Conservation (phyloP, 2,888 invertebrate genomes). For the Torymus tubicola region DNA sequence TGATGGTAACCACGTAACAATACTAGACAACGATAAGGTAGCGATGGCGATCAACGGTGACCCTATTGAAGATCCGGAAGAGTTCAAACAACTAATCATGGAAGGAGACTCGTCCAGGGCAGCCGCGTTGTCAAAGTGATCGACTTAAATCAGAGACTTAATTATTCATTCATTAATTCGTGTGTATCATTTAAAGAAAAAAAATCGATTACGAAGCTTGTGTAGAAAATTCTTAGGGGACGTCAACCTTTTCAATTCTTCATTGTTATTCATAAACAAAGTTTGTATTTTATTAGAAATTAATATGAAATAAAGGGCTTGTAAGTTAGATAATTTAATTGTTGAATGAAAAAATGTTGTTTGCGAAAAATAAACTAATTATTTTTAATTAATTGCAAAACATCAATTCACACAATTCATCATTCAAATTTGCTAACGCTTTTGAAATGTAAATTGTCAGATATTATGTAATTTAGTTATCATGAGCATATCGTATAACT, state of each 20-base stretch:
- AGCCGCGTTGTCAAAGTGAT: neutral
- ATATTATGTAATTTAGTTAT: too few relatives aligned
- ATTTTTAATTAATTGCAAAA: too few relatives aligned
- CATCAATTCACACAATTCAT: too few relatives aligned
- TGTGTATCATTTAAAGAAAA: too few relatives aligned
- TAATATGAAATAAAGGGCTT: too few relatives aligned
- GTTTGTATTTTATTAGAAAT: too few relatives aligned
- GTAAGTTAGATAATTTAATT: too few relatives aligned
- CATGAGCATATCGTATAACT: too few relatives aligned
- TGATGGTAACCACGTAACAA: slow-evolving; percentile 86
- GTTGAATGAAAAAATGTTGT: too few relatives aligned
- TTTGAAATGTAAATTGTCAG: slow-evolving; percentile 1
- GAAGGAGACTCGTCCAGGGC: slow-evolving; percentile 38
- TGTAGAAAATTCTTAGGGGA: neutral
- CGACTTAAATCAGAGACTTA: neutral
- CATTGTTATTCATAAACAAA: too few relatives aligned
- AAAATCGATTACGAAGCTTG: neutral
- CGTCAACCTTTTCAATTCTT: too few relatives aligned
- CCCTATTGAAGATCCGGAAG: slow-evolving; percentile 66
- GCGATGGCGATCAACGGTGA: slow-evolving; percentile 75
- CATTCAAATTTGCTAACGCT: neutral
- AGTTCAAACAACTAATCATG: slow-evolving; percentile 66
- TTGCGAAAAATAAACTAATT: too few relatives aligned
- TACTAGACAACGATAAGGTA: slow-evolving; percentile 82
- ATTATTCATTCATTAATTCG: neutral